Evolutionary conservation across 1,140 invertebrate genomes (phyloP).

Genomic region (Drosophila subobscura): DNA sequence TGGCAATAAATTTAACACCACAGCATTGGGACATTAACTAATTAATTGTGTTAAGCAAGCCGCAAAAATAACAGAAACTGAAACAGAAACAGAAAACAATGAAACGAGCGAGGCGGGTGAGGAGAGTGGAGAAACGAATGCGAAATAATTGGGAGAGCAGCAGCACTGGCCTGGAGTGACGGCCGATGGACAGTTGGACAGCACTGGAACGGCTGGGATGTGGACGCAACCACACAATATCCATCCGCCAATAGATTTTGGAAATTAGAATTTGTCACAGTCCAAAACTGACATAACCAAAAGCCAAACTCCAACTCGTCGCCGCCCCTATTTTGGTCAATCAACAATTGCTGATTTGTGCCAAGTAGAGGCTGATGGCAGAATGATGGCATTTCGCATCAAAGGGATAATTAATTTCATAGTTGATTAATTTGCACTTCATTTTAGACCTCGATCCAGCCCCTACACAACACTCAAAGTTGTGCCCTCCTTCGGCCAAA

Average conservation of each 20-base stretch:
- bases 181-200: conserved; percentile 3
- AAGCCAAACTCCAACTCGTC: not conserved
- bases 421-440: conserved; percentile 58
- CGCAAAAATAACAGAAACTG: conserved; percentile 57
- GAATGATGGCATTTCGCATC: conserved; percentile 26
- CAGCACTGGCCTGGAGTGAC: not conserved
- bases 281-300: not conserved
- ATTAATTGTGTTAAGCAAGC: conserved; percentile 77
- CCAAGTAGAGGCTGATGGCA: not conserved
- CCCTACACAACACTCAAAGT: too few species aligned
- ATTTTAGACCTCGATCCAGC: not conserved
- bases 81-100: conserved; percentile 17
- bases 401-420: conserved; percentile 62
- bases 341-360: conserved; percentile 1
- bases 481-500: conserved; percentile 2
- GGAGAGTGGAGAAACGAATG: conserved; percentile 14
- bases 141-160: conserved; percentile 21
- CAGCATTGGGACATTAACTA: conserved; percentile 75
- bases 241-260: conserved; percentile 9
- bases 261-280: conserved; percentile 14
- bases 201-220: not conserved
- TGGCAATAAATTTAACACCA: conserved; percentile 78
- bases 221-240: conserved; percentile 8
- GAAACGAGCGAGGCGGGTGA: conserved; percentile 5
- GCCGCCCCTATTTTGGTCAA: not conserved